These are phyloP conservation scores for Nephrotoma flavescens DNA, from an alignment of 2,888 invertebrate species.

Conservation along the genomic window DNA sequence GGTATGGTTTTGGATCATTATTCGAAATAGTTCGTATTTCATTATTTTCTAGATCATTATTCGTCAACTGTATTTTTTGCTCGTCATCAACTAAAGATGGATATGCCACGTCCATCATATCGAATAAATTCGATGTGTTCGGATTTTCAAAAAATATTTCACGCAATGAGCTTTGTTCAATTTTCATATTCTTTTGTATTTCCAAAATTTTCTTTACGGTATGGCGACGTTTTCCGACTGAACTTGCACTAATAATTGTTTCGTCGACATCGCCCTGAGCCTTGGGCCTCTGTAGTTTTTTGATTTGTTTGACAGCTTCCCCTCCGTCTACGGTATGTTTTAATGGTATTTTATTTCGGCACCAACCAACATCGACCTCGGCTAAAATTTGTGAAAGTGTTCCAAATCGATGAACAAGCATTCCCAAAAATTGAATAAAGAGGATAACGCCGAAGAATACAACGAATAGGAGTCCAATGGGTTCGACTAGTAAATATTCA, in stretches of 20 bases:
- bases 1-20: background rate
- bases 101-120: background rate
- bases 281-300: constrained; percentile 37
- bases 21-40: background rate
- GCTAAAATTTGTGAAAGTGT: constrained; percentile 62
- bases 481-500: constrained; percentile 50
- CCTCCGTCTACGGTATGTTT: constrained; percentile 21
- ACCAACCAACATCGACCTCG: constrained; percentile 42
- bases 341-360: background rate
- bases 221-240: background rate
- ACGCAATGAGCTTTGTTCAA: background rate
- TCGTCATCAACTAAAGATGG: background rate
- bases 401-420: constrained; percentile 61
- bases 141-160: background rate
- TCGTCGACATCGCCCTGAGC: constrained; percentile 24
- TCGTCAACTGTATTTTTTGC: background rate
- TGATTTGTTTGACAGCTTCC: constrained; percentile 43
- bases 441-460: constrained; percentile 54
- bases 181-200: background rate
- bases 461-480: constrained; percentile 60
- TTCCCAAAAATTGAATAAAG: constrained; percentile 55
- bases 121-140: background rate
- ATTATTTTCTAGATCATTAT: background rate
- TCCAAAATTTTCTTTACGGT: background rate
- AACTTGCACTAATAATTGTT: background rate